Evolutionary conservation across 2,797 vertebrate genomes (phyloP), one percentile per base, ranked within the genome.

Genomic region (Euthynnus affinis): DNA sequence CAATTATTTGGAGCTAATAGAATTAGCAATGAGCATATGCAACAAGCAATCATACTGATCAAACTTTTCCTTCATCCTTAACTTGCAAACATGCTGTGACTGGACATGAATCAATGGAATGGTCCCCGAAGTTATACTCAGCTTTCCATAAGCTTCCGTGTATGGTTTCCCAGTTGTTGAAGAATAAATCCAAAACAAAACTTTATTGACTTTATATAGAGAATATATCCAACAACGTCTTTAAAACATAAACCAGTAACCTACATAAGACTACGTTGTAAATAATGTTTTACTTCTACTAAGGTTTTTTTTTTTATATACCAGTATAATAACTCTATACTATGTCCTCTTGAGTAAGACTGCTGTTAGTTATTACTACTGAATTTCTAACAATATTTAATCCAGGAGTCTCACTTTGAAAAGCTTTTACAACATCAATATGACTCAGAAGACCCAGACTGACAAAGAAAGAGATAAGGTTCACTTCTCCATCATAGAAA

Each of bases 11-110:
- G 23, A 48, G 51, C 29, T 6, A 32, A 32, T 6, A 51, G 32
- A 66, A 74, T 73, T 29, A 73, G 22, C 53, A 65, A 42, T 0
- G 0, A 44, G 52, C 58, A 14, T 17, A 8, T 76, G 29, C 37
- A 65, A 42, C 44, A 68, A 64, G 32, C 2, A 20, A 51, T 20
- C 53, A 65, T 44, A 65, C 66, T 71, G 53, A 65, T 55, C 20
- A 8, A 22, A 37, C 23, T 32, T 60, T 42, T 29, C 48, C 14
- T n/a, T 3, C 17, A 57, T 74, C 8, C 13, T 70, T 44, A 44
- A 70, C 52, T 25, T 57, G 40, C 27, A 58, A 68, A 62, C 52
- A 66, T 51, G 25, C 27, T 5, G 2, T 49, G 20, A 68, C 49
- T 18, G 13, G 22, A 15, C 49, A 46, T 57, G n/a, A 67, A 52